Evolutionary conservation across 2,888 invertebrate species (phyloP), one percentile per base, ranked within the genome.

Genomic region (Heliconius aoede): DNA sequence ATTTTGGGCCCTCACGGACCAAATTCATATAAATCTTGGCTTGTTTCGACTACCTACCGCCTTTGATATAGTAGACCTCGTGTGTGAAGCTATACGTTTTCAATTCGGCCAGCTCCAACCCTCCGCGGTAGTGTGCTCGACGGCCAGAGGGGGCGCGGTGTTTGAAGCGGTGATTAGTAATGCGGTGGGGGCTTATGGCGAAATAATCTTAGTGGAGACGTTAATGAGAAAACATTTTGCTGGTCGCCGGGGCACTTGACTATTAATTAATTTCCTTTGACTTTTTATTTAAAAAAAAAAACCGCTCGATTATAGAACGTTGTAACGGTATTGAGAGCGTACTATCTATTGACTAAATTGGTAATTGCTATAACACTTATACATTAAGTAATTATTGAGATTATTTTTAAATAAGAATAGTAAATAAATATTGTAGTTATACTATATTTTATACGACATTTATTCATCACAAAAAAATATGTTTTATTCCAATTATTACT

Each of bases 131-230:
- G 88, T 86, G 86, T 84, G 85, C 85, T 84, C 83, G 81, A 79
- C 82, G 85, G 81, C 84, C 84, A 81, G 80, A 83, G 86, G 86
- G 88, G 85, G 84, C 82, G 82, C 81, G 82, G 84, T 88, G 89
- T 90, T 90, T 88, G 89, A 89, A 87, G 88, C 87, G 82, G 88
- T 90, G 90, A 91, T 91, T 91, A 89, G 90, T 90, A 90, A 88
- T 87, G 88, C 86, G 86, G 87, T 83, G 86, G 88, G 86, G 84
- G 85, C 86, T 88, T 89, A 89, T 89, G 86, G 88, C 85, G 84
- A 89, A 89, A 91, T 90, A 90, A 90, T 91, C 90, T 90, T 88
- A 89, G 87, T 86, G 85, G 85, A 88, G 87, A 85, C 86, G 86
- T 86, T 90, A 90, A 91, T 90, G 90, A 90, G 89, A 91, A 91